Conservation (phyloP, 2,797 vertebrate genomes). For the Enteromius paludinosus region DNA sequence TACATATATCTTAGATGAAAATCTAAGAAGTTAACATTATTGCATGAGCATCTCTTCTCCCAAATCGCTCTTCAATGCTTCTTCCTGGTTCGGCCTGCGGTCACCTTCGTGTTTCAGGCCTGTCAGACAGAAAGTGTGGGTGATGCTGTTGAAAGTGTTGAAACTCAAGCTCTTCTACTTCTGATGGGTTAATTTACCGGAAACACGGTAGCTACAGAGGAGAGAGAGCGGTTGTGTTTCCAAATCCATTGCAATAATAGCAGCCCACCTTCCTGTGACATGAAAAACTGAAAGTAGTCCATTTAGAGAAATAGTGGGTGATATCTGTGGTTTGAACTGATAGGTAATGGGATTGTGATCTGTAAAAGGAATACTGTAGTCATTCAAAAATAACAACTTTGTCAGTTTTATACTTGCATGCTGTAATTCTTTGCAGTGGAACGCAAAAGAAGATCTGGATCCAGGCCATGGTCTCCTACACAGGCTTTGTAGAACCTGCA, state of each 20-base stretch:
- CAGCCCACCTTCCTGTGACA: slow-evolving; percentile 50
- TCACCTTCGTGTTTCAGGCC: slow-evolving; percentile 65
- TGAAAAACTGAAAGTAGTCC: slow-evolving; percentile 47
- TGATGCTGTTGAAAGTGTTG: slow-evolving; percentile 56
- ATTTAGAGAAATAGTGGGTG: slow-evolving; percentile 48
- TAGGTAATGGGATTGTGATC: slow-evolving; percentile 7
- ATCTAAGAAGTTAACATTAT: slow-evolving; percentile 2
- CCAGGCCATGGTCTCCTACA: not conserved
- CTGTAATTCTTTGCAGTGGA: not conserved
- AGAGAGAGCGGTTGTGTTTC: slow-evolving; percentile 57
- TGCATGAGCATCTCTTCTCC: not conserved
- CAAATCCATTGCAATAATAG: slow-evolving; percentile 49
- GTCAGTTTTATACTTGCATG: not conserved
- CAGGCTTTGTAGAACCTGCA: slow-evolving; percentile 4
- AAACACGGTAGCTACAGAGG: slow-evolving; percentile 58
- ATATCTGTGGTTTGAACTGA: slow-evolving; percentile 27
- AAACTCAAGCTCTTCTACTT: slow-evolving; percentile 43
- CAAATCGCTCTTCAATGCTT: slow-evolving; percentile 13
- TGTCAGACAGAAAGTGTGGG: slow-evolving; percentile 57
- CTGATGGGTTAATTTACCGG: slow-evolving; percentile 58
- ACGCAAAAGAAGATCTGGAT: not conserved
- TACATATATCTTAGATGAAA: slow-evolving; percentile 6
- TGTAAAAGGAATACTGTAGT: slow-evolving; percentile 10
- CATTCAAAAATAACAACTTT: not conserved
- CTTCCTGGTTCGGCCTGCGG: slow-evolving; percentile 55